Base-by-base conservation (phyloP, 2,888 invertebrate species). In the Campoplex capitator region DNA sequence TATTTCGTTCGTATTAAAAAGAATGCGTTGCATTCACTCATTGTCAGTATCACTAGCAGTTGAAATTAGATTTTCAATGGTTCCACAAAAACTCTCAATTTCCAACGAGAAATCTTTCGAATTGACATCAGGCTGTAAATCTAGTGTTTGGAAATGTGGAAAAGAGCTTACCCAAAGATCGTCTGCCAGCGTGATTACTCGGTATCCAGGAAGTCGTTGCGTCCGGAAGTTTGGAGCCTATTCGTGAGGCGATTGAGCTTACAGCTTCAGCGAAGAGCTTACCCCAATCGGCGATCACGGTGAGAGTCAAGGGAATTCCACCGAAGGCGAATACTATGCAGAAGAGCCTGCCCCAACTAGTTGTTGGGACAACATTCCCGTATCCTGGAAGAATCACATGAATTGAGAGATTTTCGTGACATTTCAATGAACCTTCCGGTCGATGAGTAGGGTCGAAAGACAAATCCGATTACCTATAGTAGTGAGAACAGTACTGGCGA, bases 401-500 rank as follows among this genome's bases (percentile, higher is more conserved):
- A 1, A 18, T 28, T 3, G 2, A 3, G 13, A 32, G 9, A 13
- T 58, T 28, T 13, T 28, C 3, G 3, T 13, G 0, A 16, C 16
- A 6, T 62, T 16, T 16, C 16, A 32, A 16, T 16, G 16, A 32
- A 62, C 4, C 9, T 32, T 32, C 16, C 0, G 7, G 13, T 13
- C 32, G 0, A 32, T 6, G 1, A 6, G 32, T 9, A 6, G 16
- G 16, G 32, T 51, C 0, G 18, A 2, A 62, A 4, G 38, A 42
- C 18, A 7, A 73, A 54, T 23, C 2, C 9, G 9, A 42, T 94
- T 95, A 98, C 98, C 98, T 95, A 98, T 98, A 80, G 98, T 98
- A 82, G 98, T 98, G 93, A 98, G 96, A 90, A 98, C 98, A 77
- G 98, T 98, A 45, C 98, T 98, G 18, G 98, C 97, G 93, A 98